A percentile compares a stretch with the other conserved stretches of the same genome.
phyloP scores from a whole-genome alignment of 2,113 vertebrate species.

The Carollia perspicillata region DNA sequence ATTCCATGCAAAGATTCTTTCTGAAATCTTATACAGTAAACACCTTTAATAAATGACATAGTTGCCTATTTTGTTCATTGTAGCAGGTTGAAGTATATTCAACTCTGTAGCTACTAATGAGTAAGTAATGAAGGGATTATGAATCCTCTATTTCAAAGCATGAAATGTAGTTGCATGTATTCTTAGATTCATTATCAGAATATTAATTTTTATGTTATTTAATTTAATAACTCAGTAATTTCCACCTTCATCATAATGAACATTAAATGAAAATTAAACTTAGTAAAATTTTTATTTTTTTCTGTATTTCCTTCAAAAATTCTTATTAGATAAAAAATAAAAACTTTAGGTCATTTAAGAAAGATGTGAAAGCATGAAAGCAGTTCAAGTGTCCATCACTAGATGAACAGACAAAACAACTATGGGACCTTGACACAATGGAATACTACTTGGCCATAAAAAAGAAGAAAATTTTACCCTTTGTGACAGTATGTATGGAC shows the following conservation, averaged over 20 bases:
- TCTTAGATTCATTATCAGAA: neutral
- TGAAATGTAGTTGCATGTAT: neutral
- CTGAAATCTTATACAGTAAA: neutral
- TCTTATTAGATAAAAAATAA: neutral
- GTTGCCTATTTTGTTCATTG: neutral
- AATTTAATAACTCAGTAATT: neutral
- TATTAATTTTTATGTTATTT: constrained; percentile 4
- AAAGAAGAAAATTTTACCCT: too few relatives aligned
- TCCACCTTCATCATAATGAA: neutral
- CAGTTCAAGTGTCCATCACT: too few relatives aligned
- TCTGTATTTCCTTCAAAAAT: neutral
- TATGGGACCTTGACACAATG: too few relatives aligned
- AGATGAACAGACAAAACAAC: too few relatives aligned
- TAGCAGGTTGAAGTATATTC: neutral
- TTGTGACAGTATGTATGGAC: too few relatives aligned
- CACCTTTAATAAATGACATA: neutral
- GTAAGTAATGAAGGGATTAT: neutral
- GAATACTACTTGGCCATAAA: too few relatives aligned
- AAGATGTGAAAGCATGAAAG: neutral
- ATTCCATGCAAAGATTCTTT: neutral
- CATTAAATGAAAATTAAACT: neutral
- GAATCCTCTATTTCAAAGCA: neutral
- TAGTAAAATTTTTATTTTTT: neutral
- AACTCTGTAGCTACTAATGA: neutral
- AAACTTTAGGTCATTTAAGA: neutral